Percentiles rank a stretch among this genome's conserved stretches.
These are phyloP conservation scores for Crotalus viridis DNA, from an alignment of 2,113 vertebrate species.

Conservation along the genomic window DNA sequence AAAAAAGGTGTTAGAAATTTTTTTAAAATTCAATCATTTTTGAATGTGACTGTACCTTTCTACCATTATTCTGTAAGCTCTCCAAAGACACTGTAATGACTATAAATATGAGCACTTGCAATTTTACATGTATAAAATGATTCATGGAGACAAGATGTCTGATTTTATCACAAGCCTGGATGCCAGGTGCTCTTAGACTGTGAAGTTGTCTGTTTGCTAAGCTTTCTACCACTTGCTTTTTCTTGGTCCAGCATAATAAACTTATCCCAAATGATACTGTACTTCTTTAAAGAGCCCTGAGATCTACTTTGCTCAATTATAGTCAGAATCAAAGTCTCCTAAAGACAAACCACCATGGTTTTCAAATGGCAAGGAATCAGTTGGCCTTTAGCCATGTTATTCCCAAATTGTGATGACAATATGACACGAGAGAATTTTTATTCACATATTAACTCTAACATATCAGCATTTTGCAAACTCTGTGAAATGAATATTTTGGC, in stretches of 20 bases:
- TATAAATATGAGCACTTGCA: background rate
- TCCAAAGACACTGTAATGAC: background rate
- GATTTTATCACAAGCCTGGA: background rate
- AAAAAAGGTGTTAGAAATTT: background rate
- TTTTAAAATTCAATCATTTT: background rate
- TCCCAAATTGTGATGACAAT: background rate
- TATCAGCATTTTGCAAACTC: background rate
- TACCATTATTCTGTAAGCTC: background rate
- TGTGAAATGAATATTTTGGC: background rate
- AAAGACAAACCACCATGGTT: background rate
- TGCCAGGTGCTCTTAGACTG: background rate
- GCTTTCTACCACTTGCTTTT: slow-evolving; percentile 2
- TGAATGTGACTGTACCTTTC: background rate
- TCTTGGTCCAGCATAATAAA: background rate
- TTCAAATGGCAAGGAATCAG: background rate
- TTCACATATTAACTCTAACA: background rate
- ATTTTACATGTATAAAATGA: background rate
- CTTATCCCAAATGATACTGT: background rate
- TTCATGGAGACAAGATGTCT: background rate
- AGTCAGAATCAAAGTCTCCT: background rate
- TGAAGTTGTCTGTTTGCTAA: background rate
- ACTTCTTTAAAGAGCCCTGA: background rate
- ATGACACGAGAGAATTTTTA: background rate
- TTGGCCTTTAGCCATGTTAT: background rate
- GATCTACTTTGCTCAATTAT: background rate